phyloP scores from a whole-genome alignment of 2,113 vertebrate species.

The Psilopsiagon aurifrons region DNA sequence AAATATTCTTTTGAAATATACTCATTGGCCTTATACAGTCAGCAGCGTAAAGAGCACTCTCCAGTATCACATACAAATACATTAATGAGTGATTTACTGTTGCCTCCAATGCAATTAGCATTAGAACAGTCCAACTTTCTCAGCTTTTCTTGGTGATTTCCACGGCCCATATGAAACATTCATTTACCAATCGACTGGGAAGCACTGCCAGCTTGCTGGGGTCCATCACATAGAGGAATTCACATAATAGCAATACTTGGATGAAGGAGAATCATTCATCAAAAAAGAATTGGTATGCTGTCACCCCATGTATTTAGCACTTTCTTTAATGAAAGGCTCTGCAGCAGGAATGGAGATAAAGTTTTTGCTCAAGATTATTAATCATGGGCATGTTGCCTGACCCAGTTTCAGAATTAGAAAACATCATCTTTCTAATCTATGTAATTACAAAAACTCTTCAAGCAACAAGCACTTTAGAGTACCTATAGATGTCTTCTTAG shows the following conservation, averaged over 20 bases:
- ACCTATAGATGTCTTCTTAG: background rate
- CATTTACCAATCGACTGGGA: constrained; percentile 4
- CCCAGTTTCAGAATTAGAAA: background rate
- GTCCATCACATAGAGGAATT: background rate
- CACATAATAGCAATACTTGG: background rate
- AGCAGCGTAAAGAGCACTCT: fast-evolving
- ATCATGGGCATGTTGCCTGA: background rate
- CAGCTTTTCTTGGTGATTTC: background rate
- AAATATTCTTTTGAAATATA: background rate
- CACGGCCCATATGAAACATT: background rate
- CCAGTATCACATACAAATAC: background rate
- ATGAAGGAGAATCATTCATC: background rate
- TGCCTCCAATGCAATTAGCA: background rate
- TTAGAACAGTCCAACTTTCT: background rate
- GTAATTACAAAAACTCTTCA: background rate
- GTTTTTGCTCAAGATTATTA: background rate
- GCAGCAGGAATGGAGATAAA: background rate
- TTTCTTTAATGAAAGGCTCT: background rate
- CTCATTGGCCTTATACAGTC: fast-evolving
- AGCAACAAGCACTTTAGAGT: background rate
- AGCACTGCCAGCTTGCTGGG: background rate
- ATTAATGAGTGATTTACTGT: background rate
- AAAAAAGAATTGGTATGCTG: background rate
- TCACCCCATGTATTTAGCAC: background rate
- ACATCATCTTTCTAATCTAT: background rate